Base-by-base conservation (phyloP, 2,888 invertebrate genomes). In the Hirtodrosophila histrioides region DNA sequence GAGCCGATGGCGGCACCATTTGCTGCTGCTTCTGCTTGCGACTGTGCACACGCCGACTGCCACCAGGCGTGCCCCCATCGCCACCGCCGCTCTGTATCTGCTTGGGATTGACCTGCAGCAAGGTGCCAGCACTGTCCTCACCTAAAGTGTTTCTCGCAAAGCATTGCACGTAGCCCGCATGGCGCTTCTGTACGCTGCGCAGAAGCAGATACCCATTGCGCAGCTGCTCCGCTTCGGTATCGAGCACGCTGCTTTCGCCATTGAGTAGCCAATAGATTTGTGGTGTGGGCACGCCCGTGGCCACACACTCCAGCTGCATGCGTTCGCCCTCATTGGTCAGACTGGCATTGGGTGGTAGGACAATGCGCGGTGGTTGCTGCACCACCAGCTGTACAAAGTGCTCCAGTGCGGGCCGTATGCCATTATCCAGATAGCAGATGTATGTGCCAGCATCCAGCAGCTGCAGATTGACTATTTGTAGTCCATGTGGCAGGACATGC, bases 131-230 rank as follows among this genome's bases (percentile, higher is more conserved):
- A 48, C 76, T 84, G 10, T 94, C 94, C 68, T 95, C 95, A 4
- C 96, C 96, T 5, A 95, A 93, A 23, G 92, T 88, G 89, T 96
- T 97, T 67, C 94, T 94, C 0, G 96, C 97, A 88, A 97, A 96
- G 90, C 97, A 97, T 89, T 97, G 97, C 56, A 97, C 94, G 57
- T 96, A 95, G 4, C 97, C 97, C 0, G 97, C 97, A 90, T 97
- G 97, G n/a, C 94, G 93, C 89, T 96, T 96, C 89, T 96, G 95
- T 0, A 95, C 94, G 5, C 65, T 75, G 10, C 93, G 93, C 3
- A 93, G 92, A 57, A 95, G 93, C 58, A 92, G 92, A 2, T 95
- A 91, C 50, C 93, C 93, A 36, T 92, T 92, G 29, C 92, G 83
- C 37, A 78, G 88, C 27, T 92, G 89, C 74, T 91, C 91, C 9